These are phyloP conservation scores for Caenorhabditis remanei DNA, from an alignment of 1,140 invertebrate genomes.

Conservation along the genomic window DNA sequence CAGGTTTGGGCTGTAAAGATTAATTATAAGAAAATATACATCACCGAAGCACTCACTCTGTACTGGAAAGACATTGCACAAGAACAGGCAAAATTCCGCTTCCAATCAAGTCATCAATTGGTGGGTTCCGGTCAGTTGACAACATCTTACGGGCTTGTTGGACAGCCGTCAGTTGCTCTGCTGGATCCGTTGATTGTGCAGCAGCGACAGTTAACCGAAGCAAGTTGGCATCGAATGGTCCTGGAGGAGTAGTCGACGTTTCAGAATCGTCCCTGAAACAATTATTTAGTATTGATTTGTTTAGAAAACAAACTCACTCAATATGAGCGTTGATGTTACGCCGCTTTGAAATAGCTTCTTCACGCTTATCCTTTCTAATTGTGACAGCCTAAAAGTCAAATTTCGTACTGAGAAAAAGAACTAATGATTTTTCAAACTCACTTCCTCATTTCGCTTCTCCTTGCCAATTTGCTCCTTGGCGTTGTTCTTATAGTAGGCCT, in stretches of 20 bases:
- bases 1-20: constrained; percentile 84
- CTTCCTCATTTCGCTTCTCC: constrained; percentile 84
- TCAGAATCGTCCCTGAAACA: constrained; percentile 65
- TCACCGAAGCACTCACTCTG: constrained; percentile 82
- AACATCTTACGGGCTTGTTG: constrained; percentile 85
- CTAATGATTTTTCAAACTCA: not conserved
- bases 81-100: constrained; percentile 93
- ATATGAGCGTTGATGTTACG: constrained; percentile 84
- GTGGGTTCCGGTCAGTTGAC: constrained; percentile 96
- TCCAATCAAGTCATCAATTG: constrained; percentile 94
- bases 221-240: constrained; percentile 60
- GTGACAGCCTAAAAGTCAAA: constrained; percentile 85
- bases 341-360: constrained; percentile 93
- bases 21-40: constrained; percentile 51
- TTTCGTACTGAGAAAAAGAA: not conserved
- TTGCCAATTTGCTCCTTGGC: constrained; percentile 75
- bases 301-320: constrained; percentile 61
- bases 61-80: constrained; percentile 89
- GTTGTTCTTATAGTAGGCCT: constrained; percentile 73
- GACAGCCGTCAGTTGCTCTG: constrained; percentile 73
- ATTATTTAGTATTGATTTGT: not conserved
- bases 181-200: constrained; percentile 71
- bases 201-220: constrained; percentile 72
- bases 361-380: constrained; percentile 94
- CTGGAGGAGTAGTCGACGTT: constrained; percentile 50